Percentiles rank a stretch among this genome's conserved stretches.
Evolutionary conservation across 2,113 vertebrate genomes (phyloP).

Genomic region (Deroptyus accipitrinus): DNA sequence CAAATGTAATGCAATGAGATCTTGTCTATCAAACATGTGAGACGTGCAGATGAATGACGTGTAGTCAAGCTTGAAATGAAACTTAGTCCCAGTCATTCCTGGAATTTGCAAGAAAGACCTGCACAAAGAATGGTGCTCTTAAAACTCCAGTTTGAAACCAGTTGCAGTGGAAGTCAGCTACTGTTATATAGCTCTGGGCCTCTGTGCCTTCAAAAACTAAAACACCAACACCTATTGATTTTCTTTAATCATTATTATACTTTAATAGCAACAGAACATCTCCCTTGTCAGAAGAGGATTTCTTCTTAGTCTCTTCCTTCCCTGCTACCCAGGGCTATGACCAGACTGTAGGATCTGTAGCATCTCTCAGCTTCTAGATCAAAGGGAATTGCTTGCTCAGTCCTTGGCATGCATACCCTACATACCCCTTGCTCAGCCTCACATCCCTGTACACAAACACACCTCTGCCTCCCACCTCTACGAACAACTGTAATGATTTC

Average conservation of each 20-base stretch:
- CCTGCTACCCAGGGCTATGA: neutral
- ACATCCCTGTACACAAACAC: neutral
- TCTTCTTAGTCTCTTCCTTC: neutral
- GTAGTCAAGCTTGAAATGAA: neutral
- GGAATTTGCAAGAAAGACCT: neutral
- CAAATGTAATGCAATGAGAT: neutral
- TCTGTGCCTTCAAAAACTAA: neutral
- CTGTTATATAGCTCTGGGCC: neutral
- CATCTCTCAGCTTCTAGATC: neutral
- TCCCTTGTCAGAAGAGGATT: neutral
- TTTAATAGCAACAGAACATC: neutral
- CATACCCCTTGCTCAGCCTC: neutral
- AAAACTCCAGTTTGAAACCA: neutral
- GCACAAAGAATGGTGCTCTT: neutral
- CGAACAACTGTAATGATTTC: neutral
- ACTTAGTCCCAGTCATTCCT: neutral
- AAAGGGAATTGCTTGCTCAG: neutral
- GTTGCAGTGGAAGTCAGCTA: neutral
- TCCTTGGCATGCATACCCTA: fast-evolving
- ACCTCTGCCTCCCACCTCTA: neutral
- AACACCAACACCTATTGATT: fast-evolving
- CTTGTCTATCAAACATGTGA: neutral
- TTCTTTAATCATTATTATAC: neutral
- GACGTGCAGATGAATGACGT: fast-evolving
- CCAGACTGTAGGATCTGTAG: fast-evolving